These are phyloP conservation scores for Laspeyria flexula DNA, from an alignment of 2,888 invertebrate genomes.

Conservation along the genomic window DNA sequence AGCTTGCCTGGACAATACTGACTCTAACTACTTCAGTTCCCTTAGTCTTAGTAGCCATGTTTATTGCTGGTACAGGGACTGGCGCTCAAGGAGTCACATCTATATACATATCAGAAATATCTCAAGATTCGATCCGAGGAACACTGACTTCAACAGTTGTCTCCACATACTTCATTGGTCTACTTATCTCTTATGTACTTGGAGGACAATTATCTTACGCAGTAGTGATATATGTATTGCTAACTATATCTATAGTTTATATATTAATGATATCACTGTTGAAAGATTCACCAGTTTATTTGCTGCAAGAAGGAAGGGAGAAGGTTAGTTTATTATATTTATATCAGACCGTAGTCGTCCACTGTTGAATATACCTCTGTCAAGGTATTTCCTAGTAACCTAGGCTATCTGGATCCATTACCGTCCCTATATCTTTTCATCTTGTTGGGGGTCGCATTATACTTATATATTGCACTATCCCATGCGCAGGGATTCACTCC, in stretches of 20 bases:
- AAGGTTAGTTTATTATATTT: slow-evolving; percentile 48
- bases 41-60: slow-evolving; percentile 54
- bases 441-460: too few species aligned
- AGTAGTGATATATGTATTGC: slow-evolving; percentile 59
- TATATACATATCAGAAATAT: slow-evolving; percentile 69
- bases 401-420: too few species aligned
- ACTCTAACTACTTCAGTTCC: slow-evolving; percentile 53
- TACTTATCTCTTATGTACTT: slow-evolving; percentile 63
- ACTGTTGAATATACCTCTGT: background rate
- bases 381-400: too few species aligned
- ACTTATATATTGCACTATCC: too few species aligned
- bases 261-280: slow-evolving; percentile 56
- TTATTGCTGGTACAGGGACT: slow-evolving; percentile 60
- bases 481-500: too few species aligned
- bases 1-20: slow-evolving; percentile 66
- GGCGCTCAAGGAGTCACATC: slow-evolving; percentile 67
- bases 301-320: slow-evolving; percentile 62
- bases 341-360: background rate
- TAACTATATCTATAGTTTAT: slow-evolving; percentile 61
- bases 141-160: slow-evolving; percentile 60
- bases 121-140: slow-evolving; percentile 68
- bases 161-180: slow-evolving; percentile 61
- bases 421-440: too few species aligned
- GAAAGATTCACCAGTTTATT: slow-evolving; percentile 70
- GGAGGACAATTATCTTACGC: slow-evolving; percentile 65